Evolutionary conservation across 2,888 invertebrate genomes (phyloP), one percentile per base, ranked within the genome.

Genomic region (Formica aserva): DNA sequence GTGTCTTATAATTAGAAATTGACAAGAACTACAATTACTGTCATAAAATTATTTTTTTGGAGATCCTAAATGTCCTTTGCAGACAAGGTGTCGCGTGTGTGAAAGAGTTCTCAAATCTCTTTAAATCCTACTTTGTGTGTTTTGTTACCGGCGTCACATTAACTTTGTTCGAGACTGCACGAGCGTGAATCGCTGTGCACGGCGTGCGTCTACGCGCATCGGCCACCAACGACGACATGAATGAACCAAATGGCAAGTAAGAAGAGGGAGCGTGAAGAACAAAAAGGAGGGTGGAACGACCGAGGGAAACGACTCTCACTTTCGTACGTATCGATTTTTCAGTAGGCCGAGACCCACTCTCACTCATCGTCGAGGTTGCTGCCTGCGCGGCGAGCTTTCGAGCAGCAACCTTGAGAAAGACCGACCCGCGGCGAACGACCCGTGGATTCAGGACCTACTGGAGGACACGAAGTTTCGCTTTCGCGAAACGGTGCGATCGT

Each of bases 271-370:
- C 87, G 80, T 60, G 82, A 85, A 86, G 88, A 89, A 91, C 87
- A 86, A 89, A 90, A 89, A 88, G 89, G 90, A 90, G 88, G 88
- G 90, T 85, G 86, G 74, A 89, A 85, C 88, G 82, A 88, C 88
- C 85, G 88, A 86, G 88, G 92, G 92, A 92, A 52, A 48, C 92
- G 91, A 90, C 93, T 93, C 92, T 93, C 93, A 90, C 93, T 93
- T 93, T 93, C 93, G 88, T 92, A 91, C 85, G 88, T 94, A 94
- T 94, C 94, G 94, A 94, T 94, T 94, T 94, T 94, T 94, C 92
- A 90, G 89, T 87, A 83, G 90, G 86, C 88, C 93, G 92, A 92
- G 92, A 92, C 91, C 92, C 88, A 92, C 90, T 91, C 90, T 91
- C 91, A 88, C 90, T 91, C 91, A 89, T 85, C 86, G 86, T 76